These are phyloP conservation scores for Agrenia bidenticulata DNA, from an alignment of 2,888 invertebrate genomes.

Conservation along the genomic window DNA sequence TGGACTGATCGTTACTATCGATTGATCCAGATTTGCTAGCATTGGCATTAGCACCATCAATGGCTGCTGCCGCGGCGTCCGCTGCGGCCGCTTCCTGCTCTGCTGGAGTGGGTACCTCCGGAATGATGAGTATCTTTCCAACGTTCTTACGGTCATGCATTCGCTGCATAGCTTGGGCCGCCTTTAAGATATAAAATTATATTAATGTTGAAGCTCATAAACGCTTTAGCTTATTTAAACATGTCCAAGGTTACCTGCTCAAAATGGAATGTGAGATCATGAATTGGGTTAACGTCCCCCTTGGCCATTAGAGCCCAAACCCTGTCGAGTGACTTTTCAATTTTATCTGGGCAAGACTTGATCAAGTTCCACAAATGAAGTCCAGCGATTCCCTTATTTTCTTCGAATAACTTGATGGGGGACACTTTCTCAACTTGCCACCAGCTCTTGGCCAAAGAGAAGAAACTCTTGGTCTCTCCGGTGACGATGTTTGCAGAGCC, in stretches of 20 bases:
- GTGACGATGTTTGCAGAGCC: constrained; percentile 86
- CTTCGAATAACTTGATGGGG: constrained; percentile 83
- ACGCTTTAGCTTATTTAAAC: too few species aligned
- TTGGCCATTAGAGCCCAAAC: constrained; percentile 75
- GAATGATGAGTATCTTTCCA: constrained; percentile 82
- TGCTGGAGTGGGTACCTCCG: constrained; percentile 54
- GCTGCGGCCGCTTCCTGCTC: constrained; percentile 11
- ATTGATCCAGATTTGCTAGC: neutral
- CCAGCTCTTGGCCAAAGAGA: constrained; percentile 68
- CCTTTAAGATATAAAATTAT: constrained; percentile 60
- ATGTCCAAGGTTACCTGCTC: constrained; percentile 20
- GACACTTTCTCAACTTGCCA: constrained; percentile 82
- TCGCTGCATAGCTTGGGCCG: constrained; percentile 86
- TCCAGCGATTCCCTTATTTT: constrained; percentile 80
- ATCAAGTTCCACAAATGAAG: constrained; percentile 80
- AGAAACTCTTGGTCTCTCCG: constrained; percentile 87
- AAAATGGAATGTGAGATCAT: constrained; percentile 72
- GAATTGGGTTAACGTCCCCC: constrained; percentile 75
- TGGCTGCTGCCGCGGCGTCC: neutral
- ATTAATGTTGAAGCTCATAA: too few species aligned
- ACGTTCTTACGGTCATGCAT: constrained; percentile 90
- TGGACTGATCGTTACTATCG: neutral
- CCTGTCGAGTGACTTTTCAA: constrained; percentile 69
- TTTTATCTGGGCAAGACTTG: constrained; percentile 72
- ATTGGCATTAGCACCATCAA: constrained; percentile 2